Evolutionary conservation across 2,888 invertebrate genomes (phyloP).

Genomic region (Eustalomyia histrio): DNA sequence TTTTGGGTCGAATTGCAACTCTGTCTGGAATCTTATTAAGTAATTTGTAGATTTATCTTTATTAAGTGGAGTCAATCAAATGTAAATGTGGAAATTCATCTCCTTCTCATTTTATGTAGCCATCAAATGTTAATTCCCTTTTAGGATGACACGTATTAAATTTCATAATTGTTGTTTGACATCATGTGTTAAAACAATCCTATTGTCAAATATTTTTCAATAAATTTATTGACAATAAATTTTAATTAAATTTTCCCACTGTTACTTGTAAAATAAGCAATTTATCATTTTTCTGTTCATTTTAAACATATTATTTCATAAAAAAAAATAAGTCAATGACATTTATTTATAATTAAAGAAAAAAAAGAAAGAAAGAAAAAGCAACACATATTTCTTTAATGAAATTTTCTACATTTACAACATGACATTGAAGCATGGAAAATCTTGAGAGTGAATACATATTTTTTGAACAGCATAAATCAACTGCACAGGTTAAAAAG

Average conservation of each 20-base stretch:
- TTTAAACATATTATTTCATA: constrained; percentile 5
- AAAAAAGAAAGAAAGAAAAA: not conserved
- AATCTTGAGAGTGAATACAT: constrained; percentile 26
- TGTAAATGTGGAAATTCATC: no score
- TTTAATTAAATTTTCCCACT: not conserved
- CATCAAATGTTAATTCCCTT: no score
- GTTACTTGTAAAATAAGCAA: not conserved
- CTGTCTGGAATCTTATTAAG: no score
- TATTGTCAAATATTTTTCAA: no score
- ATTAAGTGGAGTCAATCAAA: no score
- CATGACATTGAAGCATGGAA: constrained; percentile 53
- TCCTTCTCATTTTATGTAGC: no score
- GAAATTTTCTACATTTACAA: constrained; percentile 33
- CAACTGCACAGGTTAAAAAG: constrained; percentile 19
- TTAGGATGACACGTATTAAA: no score
- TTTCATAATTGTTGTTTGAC: no score
- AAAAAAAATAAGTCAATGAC: constrained; percentile 50
- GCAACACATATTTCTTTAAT: constrained; percentile 33
- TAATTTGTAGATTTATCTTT: no score
- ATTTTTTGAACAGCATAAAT: constrained; percentile 2
- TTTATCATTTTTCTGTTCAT: not conserved
- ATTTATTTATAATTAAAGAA: constrained; percentile 43
- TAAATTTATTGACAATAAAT: no score
- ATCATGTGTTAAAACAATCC: no score
- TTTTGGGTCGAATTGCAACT: no score